Conservation (phyloP, 2,888 invertebrate species). For the Standfussiana lucernea region DNA sequence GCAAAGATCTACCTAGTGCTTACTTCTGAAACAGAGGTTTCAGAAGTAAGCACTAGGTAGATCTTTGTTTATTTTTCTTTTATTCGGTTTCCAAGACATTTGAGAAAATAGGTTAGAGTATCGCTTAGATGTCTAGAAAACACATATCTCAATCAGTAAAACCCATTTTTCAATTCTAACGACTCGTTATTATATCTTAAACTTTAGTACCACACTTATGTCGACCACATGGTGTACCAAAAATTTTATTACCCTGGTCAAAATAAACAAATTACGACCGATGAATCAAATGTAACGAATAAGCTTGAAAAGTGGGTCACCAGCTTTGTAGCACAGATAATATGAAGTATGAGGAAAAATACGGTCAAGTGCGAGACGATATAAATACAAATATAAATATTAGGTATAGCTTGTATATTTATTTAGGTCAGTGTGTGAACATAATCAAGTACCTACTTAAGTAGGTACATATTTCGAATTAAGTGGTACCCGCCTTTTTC, state of each 20-base stretch:
- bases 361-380: conserved; percentile 54
- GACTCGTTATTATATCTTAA: background rate
- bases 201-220: background rate
- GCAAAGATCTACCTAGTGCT: background rate
- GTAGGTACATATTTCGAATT: background rate
- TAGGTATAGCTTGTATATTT: conserved; percentile 1
- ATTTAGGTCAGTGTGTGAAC: conserved; percentile 52
- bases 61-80: too few relatives aligned
- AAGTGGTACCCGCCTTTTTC: background rate
- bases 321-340: conserved; percentile 28
- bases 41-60: too few relatives aligned
- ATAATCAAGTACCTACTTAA: conserved; percentile 7
- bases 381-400: conserved; percentile 15
- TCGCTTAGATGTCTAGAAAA: too few relatives aligned
- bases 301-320: conserved; percentile 44
- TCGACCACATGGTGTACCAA: conserved; percentile 19
- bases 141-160: background rate
- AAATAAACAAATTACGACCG: conserved; percentile 35
- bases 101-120: background rate
- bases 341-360: conserved; percentile 45
- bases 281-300: conserved; percentile 41
- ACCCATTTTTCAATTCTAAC: background rate
- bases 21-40: background rate
- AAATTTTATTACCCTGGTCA: conserved; percentile 12
- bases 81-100: background rate